Percentiles rank a stretch among this genome's conserved stretches.
Conservation (phyloP, 2,888 invertebrate species). For the Arrhopalites spinosus region DNA sequence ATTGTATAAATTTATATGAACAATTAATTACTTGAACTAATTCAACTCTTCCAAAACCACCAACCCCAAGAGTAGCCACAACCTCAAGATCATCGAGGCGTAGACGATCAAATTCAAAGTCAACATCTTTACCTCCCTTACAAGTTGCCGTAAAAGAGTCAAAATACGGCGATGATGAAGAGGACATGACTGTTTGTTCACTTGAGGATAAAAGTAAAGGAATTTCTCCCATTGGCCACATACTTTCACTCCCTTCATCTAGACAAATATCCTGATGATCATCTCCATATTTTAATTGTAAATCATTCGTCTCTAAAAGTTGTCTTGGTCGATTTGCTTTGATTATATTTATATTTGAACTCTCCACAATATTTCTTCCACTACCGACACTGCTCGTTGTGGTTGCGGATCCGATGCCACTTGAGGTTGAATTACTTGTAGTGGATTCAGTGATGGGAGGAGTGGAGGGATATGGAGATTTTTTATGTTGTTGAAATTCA, state of each 20-base stretch:
- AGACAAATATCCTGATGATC: constrained; percentile 12
- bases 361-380: constrained; percentile 1
- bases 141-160: neutral
- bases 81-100: constrained; percentile 78
- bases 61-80: constrained; percentile 85
- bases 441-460: neutral
- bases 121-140: constrained; percentile 62
- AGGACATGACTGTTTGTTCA: constrained; percentile 13
- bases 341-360: neutral
- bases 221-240: neutral
- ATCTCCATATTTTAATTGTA: constrained; percentile 13
- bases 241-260: neutral
- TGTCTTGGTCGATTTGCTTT: neutral
- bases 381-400: too few species aligned
- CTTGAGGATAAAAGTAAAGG: constrained; percentile 8
- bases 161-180: neutral
- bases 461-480: constrained; percentile 8
- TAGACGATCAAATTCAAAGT: constrained; percentile 67
- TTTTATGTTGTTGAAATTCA: constrained; percentile 65
- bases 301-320: neutral
- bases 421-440: neutral
- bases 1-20: neutral
- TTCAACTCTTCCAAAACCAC: constrained; percentile 90
- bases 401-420: neutral
- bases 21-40: constrained; percentile 62